Evolutionary conservation across 2,888 invertebrate genomes (phyloP).

Genomic region (Euspilapteryx auroguttella): DNA sequence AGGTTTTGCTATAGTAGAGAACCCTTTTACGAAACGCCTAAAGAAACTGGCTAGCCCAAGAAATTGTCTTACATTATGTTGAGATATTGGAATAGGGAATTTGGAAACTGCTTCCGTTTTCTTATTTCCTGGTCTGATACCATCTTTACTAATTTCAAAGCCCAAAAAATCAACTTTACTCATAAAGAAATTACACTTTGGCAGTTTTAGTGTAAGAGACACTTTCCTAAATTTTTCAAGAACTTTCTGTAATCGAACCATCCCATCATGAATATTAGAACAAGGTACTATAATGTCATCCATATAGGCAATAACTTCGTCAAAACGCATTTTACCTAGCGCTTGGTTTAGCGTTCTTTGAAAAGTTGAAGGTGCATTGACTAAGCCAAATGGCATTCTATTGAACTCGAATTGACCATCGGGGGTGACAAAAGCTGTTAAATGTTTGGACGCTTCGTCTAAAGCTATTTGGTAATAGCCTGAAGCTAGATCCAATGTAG

Average conservation of each 20-base stretch:
- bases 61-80: slow-evolving; percentile 13
- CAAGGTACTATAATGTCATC: slow-evolving; percentile 7
- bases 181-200: slow-evolving; percentile 10
- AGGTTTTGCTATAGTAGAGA: slow-evolving; percentile 10
- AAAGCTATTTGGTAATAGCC: no score
- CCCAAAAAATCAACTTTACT: slow-evolving; percentile 11
- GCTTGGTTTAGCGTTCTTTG: slow-evolving; percentile 5
- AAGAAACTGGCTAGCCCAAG: slow-evolving; percentile 13
- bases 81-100: slow-evolving; percentile 10
- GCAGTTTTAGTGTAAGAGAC: slow-evolving; percentile 9
- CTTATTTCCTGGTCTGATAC: slow-evolving; percentile 6
- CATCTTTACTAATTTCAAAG: slow-evolving; percentile 9
- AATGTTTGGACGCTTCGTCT: no score
- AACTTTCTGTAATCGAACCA: slow-evolving; percentile 6
- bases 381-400: slow-evolving; percentile 11
- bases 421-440: no score
- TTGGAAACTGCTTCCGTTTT: background rate
- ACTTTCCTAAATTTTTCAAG: slow-evolving; percentile 6
- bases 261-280: slow-evolving; percentile 3
- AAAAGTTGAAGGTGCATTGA: slow-evolving; percentile 6
- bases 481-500: no score
- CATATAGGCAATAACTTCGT: slow-evolving; percentile 5
- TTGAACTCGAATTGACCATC: slow-evolving; percentile 2
- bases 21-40: slow-evolving; percentile 12
- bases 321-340: slow-evolving; percentile 1